Evolutionary conservation across 2,797 vertebrate genomes (phyloP), one percentile per base, ranked within the genome.

Genomic region (Echeneis naucrates): DNA sequence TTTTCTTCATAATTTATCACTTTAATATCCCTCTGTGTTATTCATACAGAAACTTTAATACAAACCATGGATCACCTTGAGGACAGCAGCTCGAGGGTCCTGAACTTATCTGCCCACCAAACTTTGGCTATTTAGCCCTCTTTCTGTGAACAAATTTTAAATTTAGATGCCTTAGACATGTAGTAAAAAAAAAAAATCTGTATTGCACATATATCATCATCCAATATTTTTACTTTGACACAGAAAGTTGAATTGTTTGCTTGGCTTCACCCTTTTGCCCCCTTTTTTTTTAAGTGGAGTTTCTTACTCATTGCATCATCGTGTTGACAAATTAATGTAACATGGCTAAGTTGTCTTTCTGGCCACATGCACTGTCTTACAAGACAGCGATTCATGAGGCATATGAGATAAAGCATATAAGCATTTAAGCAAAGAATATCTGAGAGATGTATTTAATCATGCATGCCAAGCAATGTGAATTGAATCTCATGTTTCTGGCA

Each of bases 281-380:
- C n/a, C n/a, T n/a, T n/a, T 84, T 65, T 72, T 68, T 75, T 23
- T 66, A 30, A 68, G 65, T 26, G 23, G 42, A 54, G 72, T 91
- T 91, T 87, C 89, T 61, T 79, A 67, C 63, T 73, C 14, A 3
- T 91, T 91, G 82, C 90, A 86, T 92, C 90, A 91, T 65, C 13
- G 74, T 73, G 68, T 88, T 90, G 84, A 85, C 87, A 82, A 88
- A 91, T 84, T 55, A 78, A 80, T 89, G 77, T 63, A 78, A 62
- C 61, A 80, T 63, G 79, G 75, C 66, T 77, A 69, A 62, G 47
- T 63, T 66, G 72, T 66, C 48, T 75, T 33, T 72, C 72, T 67
- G 69, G 56, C 54, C 71, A 24, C 63, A 72, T 78, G 72, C 84
- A 80, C 44, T 23, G 37, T 69, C 53, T 81, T 78, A 81, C 79